Evolutionary conservation across 2,888 invertebrate genomes (phyloP), one percentile per base, ranked within the genome.

Genomic region (Dolichopus griseipennis): DNA sequence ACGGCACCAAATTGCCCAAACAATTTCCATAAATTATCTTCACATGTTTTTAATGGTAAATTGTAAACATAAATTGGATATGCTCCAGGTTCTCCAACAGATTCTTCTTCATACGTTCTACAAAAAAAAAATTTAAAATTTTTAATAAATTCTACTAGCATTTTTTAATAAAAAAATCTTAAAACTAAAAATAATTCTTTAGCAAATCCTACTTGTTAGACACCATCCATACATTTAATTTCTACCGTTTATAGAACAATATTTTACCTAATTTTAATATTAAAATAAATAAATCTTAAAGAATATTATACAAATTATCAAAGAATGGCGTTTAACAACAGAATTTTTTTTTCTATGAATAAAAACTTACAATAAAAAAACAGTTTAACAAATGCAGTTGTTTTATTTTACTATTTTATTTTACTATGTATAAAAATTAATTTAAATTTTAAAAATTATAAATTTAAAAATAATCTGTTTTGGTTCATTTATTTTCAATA

Each of bases 1-100:
- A 52, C 52, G 15, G 52, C 52, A 52, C 52, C 52, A 52, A 52
- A 52, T 52, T 52, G 52, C 6, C 52, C 52, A 18, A 52, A 52
- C 18, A 52, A 52, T 52, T 52, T 52, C 52, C 52, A 52, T n/a
- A 52, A 52, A 52, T 52, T 52, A 52, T 52, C 52, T 52, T 52
- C 52, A 18, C 52, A 52, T 52, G 52, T 52, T n/a, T 52, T 52
- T n/a, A 52, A n/a, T 18, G 52, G 52, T n/a, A 52, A 52, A 52
- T 52, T 52, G 15, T 52, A 52, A 52, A 52, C 52, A 52, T 52
- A 52, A 15, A 52, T 52, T 52, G 52, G 52, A 18, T 52, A 52
- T 52, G 52, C 52, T 12, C 52, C 52, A 15, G 52, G 52, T 18
- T 52, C 52, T 4, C 52, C 52, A 52, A 52, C 52, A 18, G 52